Base-by-base conservation (phyloP, 2,113 vertebrate species). In the Odontesthes bonariensis region DNA sequence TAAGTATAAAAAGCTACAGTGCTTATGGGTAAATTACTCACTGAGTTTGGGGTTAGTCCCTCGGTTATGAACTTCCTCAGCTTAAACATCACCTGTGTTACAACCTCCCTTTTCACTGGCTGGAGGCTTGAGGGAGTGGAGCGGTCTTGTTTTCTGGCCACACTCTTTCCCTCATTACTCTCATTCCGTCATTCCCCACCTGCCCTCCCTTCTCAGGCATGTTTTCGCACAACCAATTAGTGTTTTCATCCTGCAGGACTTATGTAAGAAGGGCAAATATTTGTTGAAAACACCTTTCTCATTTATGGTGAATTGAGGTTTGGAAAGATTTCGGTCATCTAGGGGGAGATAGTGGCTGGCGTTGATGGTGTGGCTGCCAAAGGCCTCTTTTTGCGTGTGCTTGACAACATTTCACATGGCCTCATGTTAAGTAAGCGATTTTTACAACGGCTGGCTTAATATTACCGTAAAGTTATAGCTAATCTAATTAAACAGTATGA, bases 241-340 rank as follows among this genome's bases (percentile, higher is more conserved):
- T 89, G 85, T 92, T 92, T 93, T 91, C 68, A 46, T 86, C 84
- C 79, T 73, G 68, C 60, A 81, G 64, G 71, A 74, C 87, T 93
- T 92, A 84, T 91, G 82, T 86, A 94, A 94, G 86, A 79, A 88
- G 66, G 73, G 89, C 87, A 83, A 93, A 94, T 92, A 93, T 94
- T 94, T 89, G 87, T 63, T 84, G 55, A 87, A 92, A 94, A 90
- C 73, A 87, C 71, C 82, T 92, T 82, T 91, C 77, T 89, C 75
- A 84, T 87, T 88, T 76, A 73, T 81, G 69, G 73, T 69, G 67
- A 81, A 83, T 67, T 60, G 42, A 54, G 65, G 69, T 69, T 76
- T 87, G 84, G 82, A 82, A 77, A 66, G 61, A 79, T 77, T 88
- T 92, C 86, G 88, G 81, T 90, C 80, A 54, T 73, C 35, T 38